Base-by-base conservation (phyloP, 1,140 invertebrate species). In the Meloidogyne chitwoodi region DNA sequence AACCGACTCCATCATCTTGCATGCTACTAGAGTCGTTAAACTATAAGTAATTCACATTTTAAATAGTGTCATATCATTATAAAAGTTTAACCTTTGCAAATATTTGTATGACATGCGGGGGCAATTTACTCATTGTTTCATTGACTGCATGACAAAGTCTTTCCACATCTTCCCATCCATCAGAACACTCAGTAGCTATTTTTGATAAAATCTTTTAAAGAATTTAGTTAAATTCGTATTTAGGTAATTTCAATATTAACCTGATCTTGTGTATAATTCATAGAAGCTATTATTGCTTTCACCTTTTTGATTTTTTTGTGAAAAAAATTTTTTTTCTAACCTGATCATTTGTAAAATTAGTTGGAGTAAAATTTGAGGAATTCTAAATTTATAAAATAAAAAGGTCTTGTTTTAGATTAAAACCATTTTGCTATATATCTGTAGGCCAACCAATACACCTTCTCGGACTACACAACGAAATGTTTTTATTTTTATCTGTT, bases 91-190 rank as follows among this genome's bases (percentile, higher is more conserved):
- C 71, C 29, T 73, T 31, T 34, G 29, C n/a, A 26, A 73, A 62
- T 31, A 63, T 73, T 19, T 63, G 41, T 12, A 31, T n/a, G 14
- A 73, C 26, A 22, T 73, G 71, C 8, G 71, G 71, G 29, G 71
- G 71, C n/a, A 73, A 38, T 73, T 73, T 22, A 31, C 56, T 61
- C 48, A 73, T 64, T 11, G 71, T 73, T 38, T 48, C 71, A 22
- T 73, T 73, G 8, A 73, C 64, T 27, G 71, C 71, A 19, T 73
- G 48, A n/a, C 48, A 56, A 56, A 56, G 48, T 8, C n/a, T 14
- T 8, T n/a, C 19, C 5, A 56, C n/a, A 6, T 56, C 48, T 4
- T 56, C 19, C 48, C 48, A 56, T n/a, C 48, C 48, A 56, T 56
- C 48, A 56, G 48, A 56, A 56, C 48, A 56, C 6, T 4, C 10